Conservation (phyloP, 2,888 invertebrate genomes). For the Carabus problematicus region DNA sequence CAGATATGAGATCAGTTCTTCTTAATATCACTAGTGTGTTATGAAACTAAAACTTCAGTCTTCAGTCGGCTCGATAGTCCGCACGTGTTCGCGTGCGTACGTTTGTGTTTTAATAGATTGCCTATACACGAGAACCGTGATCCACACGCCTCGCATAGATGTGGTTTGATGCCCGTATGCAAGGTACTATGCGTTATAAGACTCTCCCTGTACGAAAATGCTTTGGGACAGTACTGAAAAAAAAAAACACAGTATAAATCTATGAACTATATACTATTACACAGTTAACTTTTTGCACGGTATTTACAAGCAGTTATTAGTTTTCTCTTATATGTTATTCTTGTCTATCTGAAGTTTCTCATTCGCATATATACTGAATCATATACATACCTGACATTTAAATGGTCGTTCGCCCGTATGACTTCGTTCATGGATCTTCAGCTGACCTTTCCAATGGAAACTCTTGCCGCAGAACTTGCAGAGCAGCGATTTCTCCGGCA, state of each 20-base stretch:
- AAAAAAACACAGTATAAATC: slow-evolving; percentile 10
- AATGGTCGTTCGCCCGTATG: slow-evolving; percentile 63
- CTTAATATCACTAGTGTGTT: background rate
- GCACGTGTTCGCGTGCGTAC: slow-evolving; percentile 59
- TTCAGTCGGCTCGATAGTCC: slow-evolving; percentile 50
- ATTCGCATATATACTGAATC: too few species aligned
- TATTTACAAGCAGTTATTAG: too few species aligned
- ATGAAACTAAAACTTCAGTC: slow-evolving; percentile 25
- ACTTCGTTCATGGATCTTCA: slow-evolving; percentile 56
- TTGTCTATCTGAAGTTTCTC: too few species aligned
- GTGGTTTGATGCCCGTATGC: slow-evolving; percentile 60
- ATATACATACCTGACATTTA: slow-evolving; percentile 56
- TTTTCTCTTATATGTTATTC: too few species aligned
- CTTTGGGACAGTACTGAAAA: slow-evolving; percentile 52
- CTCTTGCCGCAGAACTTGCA: slow-evolving; percentile 56
- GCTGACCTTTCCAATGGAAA: slow-evolving; percentile 56
- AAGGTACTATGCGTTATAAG: slow-evolving; percentile 60
- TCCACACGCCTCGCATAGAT: slow-evolving; percentile 60
- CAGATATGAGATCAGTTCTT: slow-evolving; percentile 5
- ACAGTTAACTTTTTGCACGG: too few species aligned
- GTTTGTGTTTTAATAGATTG: slow-evolving; percentile 61
- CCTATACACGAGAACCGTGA: slow-evolving; percentile 61
- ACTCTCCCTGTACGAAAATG: slow-evolving; percentile 61
- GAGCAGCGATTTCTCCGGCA: slow-evolving; percentile 51
- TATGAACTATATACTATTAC: background rate